A percentile compares a stretch with the other conserved stretches of the same genome.
phyloP scores from a whole-genome alignment of 2,797 vertebrate genomes.

The Siniperca scherzeri region DNA sequence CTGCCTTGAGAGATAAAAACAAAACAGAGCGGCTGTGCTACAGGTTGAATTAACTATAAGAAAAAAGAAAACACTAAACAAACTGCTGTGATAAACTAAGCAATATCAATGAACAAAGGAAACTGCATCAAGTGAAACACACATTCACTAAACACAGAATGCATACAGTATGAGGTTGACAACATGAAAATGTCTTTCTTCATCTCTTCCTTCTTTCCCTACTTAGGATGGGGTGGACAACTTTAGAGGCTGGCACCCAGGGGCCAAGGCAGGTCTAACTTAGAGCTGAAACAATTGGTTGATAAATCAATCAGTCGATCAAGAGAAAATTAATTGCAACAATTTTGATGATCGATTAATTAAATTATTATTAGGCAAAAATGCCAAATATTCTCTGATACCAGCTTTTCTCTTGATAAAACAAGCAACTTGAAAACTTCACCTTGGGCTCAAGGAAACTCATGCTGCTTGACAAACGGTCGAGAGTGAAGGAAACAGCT shows the following conservation, averaged over 20 bases:
- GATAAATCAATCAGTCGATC: too few relatives aligned
- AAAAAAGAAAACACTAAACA: neutral
- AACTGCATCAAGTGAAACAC: neutral
- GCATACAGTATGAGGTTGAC: neutral
- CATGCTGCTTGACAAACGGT: neutral
- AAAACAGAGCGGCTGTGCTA: neutral
- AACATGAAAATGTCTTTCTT: neutral
- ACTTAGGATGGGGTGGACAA: too few relatives aligned
- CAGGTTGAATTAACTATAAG: neutral
- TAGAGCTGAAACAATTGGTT: neutral
- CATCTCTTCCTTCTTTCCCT: neutral
- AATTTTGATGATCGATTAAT: neutral
- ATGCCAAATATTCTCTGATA: neutral
- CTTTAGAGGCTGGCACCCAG: neutral
- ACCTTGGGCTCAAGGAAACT: too few relatives aligned
- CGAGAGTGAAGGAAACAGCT: neutral
- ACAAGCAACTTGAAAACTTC: neutral
- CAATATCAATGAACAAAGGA: neutral
- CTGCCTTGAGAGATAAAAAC: conserved; percentile 3
- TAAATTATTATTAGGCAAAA: neutral
- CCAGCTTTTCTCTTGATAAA: neutral
- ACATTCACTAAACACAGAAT: neutral
- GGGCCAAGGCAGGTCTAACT: neutral
- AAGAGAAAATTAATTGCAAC: neutral
- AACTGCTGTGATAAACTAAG: neutral